Percentiles rank a stretch among this genome's conserved stretches.
Evolutionary conservation across 2,113 vertebrate species (phyloP).

Genomic region (Paracanthobrama guichenoti): DNA sequence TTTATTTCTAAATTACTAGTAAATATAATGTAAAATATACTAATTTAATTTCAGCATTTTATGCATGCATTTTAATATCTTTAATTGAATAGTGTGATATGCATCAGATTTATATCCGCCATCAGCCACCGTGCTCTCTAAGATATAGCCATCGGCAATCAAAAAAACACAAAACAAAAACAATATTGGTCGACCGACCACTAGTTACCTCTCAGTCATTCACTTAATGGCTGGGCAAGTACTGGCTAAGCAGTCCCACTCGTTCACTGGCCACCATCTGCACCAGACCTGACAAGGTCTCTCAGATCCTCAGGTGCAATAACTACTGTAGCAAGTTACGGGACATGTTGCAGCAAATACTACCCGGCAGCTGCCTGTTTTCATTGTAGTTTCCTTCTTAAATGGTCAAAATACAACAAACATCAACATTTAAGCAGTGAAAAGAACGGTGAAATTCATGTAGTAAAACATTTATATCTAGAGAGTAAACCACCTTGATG

Average conservation of each 20-base stretch:
- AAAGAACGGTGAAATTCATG: background rate
- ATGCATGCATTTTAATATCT: background rate
- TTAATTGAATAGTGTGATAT: background rate
- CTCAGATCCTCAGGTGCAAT: constrained; percentile 26
- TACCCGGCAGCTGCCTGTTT: constrained; percentile 44
- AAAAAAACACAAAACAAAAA: no score
- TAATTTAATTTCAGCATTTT: background rate
- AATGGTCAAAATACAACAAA: constrained; percentile 24
- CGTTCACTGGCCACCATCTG: constrained; percentile 51
- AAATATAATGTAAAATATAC: background rate
- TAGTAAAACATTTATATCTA: background rate
- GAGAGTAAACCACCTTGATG: background rate
- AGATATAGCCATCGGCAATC: background rate
- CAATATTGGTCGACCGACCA: background rate
- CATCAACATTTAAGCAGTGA: background rate
- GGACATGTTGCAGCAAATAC: constrained; percentile 16
- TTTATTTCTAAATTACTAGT: background rate
- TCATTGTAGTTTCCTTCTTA: constrained; percentile 38
- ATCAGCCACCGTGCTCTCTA: background rate
- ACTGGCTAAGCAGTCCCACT: constrained; percentile 62
- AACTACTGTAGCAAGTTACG: constrained; percentile 25
- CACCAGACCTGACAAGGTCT: constrained; percentile 37
- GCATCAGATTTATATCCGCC: background rate
- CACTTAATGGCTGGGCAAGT: constrained; percentile 65
- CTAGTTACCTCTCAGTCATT: constrained; percentile 40